phyloP scores from a whole-genome alignment of 2,888 invertebrate genomes.

The Rugalucina vietnamica region DNA sequence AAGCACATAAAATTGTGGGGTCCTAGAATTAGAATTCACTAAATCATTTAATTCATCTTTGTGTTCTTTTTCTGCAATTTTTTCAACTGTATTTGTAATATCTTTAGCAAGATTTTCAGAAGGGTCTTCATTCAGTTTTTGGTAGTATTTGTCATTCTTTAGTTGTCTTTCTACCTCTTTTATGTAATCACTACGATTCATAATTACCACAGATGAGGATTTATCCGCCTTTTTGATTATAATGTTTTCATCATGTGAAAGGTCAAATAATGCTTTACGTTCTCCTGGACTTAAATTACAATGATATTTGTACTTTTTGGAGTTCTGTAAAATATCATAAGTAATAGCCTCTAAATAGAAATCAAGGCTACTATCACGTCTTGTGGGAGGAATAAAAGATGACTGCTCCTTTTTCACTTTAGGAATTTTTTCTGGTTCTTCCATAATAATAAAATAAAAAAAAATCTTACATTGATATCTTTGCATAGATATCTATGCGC shows the following conservation, averaged over 20 bases:
- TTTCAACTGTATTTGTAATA: too few species aligned
- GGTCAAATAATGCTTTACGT: not conserved
- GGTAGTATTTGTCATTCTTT: too few species aligned
- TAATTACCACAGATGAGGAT: constrained; percentile 1
- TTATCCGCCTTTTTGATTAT: constrained; percentile 27
- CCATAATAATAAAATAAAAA: too few species aligned
- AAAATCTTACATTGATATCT: too few species aligned
- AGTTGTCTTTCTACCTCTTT: constrained; percentile 13
- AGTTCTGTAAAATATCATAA: constrained; percentile 19
- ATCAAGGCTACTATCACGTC: constrained; percentile 15
- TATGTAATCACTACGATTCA: constrained; percentile 15
- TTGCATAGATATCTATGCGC: too few species aligned
- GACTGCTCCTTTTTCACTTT: not conserved
- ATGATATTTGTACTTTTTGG: not conserved
- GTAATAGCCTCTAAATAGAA: constrained; percentile 32
- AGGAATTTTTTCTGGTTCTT: too few species aligned
- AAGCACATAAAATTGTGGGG: too few species aligned
- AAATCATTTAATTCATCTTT: too few species aligned
- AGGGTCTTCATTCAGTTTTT: too few species aligned
- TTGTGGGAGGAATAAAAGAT: constrained; percentile 20
- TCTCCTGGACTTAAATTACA: constrained; percentile 22
- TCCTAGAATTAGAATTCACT: too few species aligned
- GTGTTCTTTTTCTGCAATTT: too few species aligned
- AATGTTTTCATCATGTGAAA: not conserved
- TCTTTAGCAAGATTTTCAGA: too few species aligned